Conservation (phyloP, 2,797 vertebrate genomes). For the Naso thynnoides region DNA sequence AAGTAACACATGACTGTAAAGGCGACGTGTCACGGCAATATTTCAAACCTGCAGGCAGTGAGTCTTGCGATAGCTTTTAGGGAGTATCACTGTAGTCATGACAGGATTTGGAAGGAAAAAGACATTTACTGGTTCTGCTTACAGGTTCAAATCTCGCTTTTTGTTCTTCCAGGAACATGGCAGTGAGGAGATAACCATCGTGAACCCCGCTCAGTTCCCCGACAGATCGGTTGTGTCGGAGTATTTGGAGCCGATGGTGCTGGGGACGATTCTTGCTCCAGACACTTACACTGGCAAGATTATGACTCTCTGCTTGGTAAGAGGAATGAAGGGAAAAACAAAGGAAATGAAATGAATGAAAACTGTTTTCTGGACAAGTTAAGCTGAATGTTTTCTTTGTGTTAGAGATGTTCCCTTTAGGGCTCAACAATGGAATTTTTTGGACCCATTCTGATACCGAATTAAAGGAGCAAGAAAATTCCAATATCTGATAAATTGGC, state of each 20-base stretch:
- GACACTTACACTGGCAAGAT: constrained; percentile 91
- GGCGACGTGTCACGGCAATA: background rate
- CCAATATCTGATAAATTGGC: too few species aligned
- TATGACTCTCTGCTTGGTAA: constrained; percentile 91
- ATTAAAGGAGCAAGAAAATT: too few species aligned
- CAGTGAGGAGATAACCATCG: constrained; percentile 90
- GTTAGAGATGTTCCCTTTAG: background rate
- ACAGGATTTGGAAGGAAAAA: too few species aligned
- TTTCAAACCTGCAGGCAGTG: background rate
- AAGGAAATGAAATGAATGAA: background rate
- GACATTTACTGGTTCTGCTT: background rate
- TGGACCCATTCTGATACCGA: too few species aligned
- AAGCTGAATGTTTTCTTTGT: background rate
- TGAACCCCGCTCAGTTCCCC: constrained; percentile 94
- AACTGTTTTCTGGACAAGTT: background rate
- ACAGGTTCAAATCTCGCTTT: background rate
- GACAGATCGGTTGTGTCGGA: constrained; percentile 88
- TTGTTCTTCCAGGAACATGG: constrained; percentile 87
- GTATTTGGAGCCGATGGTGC: constrained; percentile 94
- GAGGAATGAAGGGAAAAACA: constrained; percentile 6
- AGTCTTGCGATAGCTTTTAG: background rate
- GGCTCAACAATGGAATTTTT: too few species aligned
- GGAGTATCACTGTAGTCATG: background rate
- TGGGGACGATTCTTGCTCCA: constrained; percentile 93
- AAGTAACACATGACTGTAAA: background rate